Conservation (phyloP, 1,140 invertebrate genomes). For the Coptotermes formosanus region DNA sequence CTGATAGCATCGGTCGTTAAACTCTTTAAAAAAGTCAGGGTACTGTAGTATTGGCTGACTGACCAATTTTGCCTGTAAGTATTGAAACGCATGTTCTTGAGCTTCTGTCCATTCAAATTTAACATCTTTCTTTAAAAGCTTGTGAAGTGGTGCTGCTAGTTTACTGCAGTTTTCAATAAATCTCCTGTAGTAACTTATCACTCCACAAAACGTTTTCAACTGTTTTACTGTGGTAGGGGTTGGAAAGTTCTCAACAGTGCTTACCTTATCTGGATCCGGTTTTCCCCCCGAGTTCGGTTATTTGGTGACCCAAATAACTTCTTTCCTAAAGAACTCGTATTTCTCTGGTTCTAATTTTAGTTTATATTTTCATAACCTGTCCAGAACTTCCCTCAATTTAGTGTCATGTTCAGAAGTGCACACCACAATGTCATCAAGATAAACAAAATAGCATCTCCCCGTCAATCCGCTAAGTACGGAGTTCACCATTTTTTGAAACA, state of each 20-base stretch:
- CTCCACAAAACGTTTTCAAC: constrained; percentile 41
- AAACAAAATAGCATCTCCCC: constrained; percentile 31
- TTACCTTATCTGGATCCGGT: constrained; percentile 40
- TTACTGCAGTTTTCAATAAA: no score
- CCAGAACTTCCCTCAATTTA: constrained; percentile 37
- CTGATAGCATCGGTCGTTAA: constrained; percentile 36
- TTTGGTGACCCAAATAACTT: no score
- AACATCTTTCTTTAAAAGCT: no score
- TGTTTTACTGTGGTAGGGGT: constrained; percentile 40
- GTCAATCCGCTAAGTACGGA: constrained; percentile 34
- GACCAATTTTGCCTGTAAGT: constrained; percentile 32
- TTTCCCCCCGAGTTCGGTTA: constrained; percentile 25
- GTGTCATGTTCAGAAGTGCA: constrained; percentile 35
- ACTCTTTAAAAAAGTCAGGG: constrained; percentile 37
- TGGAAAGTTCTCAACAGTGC: constrained; percentile 39
- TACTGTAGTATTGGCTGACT: constrained; percentile 34
- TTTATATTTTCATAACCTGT: constrained; percentile 35
- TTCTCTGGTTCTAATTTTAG: constrained; percentile 41
- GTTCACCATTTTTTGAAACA: constrained; percentile 38
- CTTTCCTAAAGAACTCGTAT: constrained; percentile 38
- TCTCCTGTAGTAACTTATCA: constrained; percentile 34
- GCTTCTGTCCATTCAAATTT: constrained; percentile 34
- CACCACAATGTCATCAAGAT: constrained; percentile 37
- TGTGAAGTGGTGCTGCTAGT: constrained; percentile 30
- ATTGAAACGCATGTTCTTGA: constrained; percentile 33